Evolutionary conservation across 2,113 vertebrate genomes (phyloP), one percentile per base, ranked within the genome.

Genomic region (Chunga burmeisteri): DNA sequence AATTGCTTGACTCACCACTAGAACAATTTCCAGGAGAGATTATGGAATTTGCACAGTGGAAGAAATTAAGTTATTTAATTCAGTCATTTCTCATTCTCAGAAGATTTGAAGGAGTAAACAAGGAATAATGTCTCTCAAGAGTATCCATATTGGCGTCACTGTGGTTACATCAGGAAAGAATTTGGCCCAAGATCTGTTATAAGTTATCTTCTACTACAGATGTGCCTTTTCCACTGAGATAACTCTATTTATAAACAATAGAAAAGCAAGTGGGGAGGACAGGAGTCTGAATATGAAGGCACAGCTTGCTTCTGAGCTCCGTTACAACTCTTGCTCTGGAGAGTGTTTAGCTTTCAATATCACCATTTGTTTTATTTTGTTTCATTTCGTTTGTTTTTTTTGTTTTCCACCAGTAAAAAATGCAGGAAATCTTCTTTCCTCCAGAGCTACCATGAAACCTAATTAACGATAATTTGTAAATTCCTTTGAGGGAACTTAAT

Each of bases 11-110:
- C 53, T 97, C 94, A 97, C 74, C 55, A 67, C 71, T 36, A 44
- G 89, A 86, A 56, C 89, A 90, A 55, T 93, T 93, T 96, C 75
- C 88, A 97, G 92, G 63, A 74, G 79, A 59, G 79, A 92, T 90
- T 90, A 86, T 61, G 67, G 87, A 97, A 90, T 95, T 95, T 83
- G 81, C 84, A 93, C 71, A 3, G 47, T 86, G 94, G 65, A 95
- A 96, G 71, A 87, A 95, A 95, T 92, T 62, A 93, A 81, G 71
- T 93, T 97, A 84, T 89, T 96, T 96, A 96, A 95, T 96, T 93
- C 86, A 70, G 65, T 89, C 59, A 29, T 95, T 91, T 67, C 89
- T 94, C 94, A 83, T 66, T 63, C 84, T 90, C 85, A 5, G 4
- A 96, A 93, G 91, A 78, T 74, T 55, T 90, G 93, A n/a, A 83